Conservation (phyloP, 2,888 invertebrate species). For the Pammene fasciana region DNA sequence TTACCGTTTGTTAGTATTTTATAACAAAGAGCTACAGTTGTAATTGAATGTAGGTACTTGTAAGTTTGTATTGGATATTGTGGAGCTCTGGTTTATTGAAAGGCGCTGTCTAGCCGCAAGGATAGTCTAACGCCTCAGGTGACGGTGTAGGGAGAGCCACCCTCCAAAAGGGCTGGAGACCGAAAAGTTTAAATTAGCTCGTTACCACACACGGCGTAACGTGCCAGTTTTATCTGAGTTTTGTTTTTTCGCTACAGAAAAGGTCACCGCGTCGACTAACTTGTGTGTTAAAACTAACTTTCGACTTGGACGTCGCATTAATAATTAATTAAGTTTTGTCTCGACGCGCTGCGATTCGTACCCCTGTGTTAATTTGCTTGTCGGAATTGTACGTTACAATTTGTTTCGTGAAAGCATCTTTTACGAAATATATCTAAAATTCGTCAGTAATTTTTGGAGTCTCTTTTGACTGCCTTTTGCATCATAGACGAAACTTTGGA, state of each 20-base stretch:
- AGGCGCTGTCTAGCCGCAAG: slow-evolving; percentile 63
- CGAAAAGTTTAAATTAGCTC: slow-evolving; percentile 84
- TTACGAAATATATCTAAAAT: not conserved
- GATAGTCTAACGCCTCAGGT: slow-evolving; percentile 74
- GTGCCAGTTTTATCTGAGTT: slow-evolving; percentile 71
- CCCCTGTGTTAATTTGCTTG: slow-evolving; percentile 56
- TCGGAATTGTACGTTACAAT: slow-evolving; percentile 40
- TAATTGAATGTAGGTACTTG: slow-evolving; percentile 30
- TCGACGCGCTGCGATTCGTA: slow-evolving; percentile 49
- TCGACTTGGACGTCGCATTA: slow-evolving; percentile 63
- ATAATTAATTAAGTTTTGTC: slow-evolving; percentile 70
- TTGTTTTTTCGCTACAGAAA: slow-evolving; percentile 77
- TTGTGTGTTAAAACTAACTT: slow-evolving; percentile 70
- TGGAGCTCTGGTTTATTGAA: slow-evolving; percentile 65
- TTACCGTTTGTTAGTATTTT: slow-evolving; percentile 23
- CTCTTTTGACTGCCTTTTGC: slow-evolving; percentile 28
- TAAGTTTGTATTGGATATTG: slow-evolving; percentile 31
- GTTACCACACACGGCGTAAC: slow-evolving; percentile 77
- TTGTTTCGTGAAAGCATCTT: slow-evolving; percentile 4
- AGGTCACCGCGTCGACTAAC: slow-evolving; percentile 67
- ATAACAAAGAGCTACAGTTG: slow-evolving; percentile 23
- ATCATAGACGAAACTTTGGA: slow-evolving; percentile 23
- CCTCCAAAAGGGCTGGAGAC: slow-evolving; percentile 64
- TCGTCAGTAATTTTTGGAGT: not conserved
- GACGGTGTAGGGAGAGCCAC: slow-evolving; percentile 64